Conservation (phyloP, 2,113 vertebrate species). For the Hiodon tergisus region DNA sequence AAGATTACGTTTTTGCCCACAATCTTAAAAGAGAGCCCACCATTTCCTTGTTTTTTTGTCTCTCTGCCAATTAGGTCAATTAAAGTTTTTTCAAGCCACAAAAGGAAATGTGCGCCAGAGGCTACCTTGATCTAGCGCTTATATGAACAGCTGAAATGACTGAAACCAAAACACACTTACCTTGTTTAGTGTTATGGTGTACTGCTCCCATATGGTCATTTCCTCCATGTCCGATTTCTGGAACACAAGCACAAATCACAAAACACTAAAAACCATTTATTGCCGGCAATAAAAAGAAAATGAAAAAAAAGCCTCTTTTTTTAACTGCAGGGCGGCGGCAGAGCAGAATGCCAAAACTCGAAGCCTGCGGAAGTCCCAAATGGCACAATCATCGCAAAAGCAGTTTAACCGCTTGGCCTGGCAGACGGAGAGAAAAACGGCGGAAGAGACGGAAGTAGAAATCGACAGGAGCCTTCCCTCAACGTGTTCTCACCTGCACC, state of each 20-base stretch:
- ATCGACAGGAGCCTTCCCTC: conserved; percentile 34
- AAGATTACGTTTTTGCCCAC: too few species aligned
- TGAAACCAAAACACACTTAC: conserved; percentile 52
- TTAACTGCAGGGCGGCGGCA: background rate
- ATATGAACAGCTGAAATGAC: background rate
- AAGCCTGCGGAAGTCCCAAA: conserved; percentile 22
- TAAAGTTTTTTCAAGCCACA: background rate
- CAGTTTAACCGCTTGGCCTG: background rate
- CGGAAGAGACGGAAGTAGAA: conserved; percentile 26
- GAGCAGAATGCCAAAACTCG: too few species aligned
- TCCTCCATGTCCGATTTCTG: conserved; percentile 83
- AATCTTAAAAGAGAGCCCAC: background rate
- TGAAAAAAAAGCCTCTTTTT: background rate
- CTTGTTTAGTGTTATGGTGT: conserved; percentile 78
- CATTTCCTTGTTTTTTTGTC: background rate
- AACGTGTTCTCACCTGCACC: conserved; percentile 55
- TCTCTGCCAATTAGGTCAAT: background rate
- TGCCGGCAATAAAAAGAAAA: background rate
- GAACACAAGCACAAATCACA: conserved; percentile 9
- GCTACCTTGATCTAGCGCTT: background rate
- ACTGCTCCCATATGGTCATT: conserved; percentile 92
- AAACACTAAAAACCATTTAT: background rate
- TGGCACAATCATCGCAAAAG: background rate
- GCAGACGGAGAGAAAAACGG: conserved; percentile 9
- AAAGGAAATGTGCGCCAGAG: background rate